These are phyloP conservation scores for Sinelater perroti DNA, from an alignment of 2,888 invertebrate species.

Conservation along the genomic window DNA sequence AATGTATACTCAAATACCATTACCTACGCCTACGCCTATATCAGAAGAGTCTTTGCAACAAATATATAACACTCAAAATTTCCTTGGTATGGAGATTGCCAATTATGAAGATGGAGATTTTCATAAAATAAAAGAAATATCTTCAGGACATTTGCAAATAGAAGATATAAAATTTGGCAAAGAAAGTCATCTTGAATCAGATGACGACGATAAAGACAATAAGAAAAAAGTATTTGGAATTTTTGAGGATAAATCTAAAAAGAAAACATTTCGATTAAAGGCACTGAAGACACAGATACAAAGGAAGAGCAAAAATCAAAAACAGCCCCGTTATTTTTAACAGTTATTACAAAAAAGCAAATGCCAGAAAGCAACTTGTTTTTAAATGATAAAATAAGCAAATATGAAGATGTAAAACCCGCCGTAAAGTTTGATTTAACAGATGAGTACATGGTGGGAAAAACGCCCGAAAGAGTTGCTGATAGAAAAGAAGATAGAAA, in stretches of 20 bases:
- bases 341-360: too few species aligned
- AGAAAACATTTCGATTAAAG: not conserved
- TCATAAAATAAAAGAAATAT: too few species aligned
- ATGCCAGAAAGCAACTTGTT: slow-evolving; percentile 40
- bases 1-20: not conserved
- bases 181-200: not conserved
- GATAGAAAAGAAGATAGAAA: not conserved
- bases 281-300: slow-evolving; percentile 24
- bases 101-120: slow-evolving; percentile 39
- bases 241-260: slow-evolving; percentile 42
- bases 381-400: slow-evolving; percentile 38
- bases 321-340: too few species aligned
- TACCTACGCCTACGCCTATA: slow-evolving; percentile 9
- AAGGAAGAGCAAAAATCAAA: too few species aligned
- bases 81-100: slow-evolving; percentile 41
- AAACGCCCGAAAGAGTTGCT: not conserved
- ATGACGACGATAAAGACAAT: slow-evolving; percentile 23
- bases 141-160: too few species aligned
- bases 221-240: slow-evolving; percentile 41
- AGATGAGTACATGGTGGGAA: too few species aligned
- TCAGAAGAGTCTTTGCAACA: slow-evolving; percentile 36
- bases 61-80: slow-evolving; percentile 41
- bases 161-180: too few species aligned
- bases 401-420: slow-evolving; percentile 39
- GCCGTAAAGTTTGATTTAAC: too few species aligned